A percentile compares a stretch with the other conserved stretches of the same genome.
phyloP scores from a whole-genome alignment of 2,113 vertebrate genomes.

The Leptosomus discolor region DNA sequence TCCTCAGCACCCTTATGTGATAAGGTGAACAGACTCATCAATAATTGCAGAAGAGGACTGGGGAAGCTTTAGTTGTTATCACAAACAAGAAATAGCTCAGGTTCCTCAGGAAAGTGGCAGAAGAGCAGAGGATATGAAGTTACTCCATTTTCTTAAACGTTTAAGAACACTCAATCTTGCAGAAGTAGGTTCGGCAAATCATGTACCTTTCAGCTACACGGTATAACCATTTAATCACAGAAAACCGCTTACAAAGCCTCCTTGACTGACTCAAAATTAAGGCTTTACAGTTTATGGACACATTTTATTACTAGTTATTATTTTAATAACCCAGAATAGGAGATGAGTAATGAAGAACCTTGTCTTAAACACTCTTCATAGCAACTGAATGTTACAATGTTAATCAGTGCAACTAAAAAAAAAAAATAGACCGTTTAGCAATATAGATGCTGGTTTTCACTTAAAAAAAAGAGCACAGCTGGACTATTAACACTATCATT shows the following conservation, averaged over 20 bases:
- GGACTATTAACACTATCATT: not conserved
- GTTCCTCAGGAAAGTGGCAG: not conserved
- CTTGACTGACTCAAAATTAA: not conserved
- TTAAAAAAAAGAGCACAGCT: not conserved
- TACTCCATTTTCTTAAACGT: not conserved
- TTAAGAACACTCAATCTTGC: accelerated
- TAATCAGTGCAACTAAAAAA: not conserved
- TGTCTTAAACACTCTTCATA: not conserved
- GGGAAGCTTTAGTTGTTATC: not conserved
- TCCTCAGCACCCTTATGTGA: not conserved
- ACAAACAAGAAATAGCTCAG: not conserved
- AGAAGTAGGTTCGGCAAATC: not conserved
- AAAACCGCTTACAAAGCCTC: not conserved
- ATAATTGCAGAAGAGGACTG: not conserved
- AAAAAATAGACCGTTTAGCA: not conserved
- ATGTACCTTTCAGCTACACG: not conserved
- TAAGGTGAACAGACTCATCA: not conserved
- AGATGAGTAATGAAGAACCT: not conserved
- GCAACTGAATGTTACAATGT: not conserved
- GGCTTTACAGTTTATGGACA: not conserved
- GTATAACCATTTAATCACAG: not conserved
- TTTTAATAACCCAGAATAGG: not conserved
- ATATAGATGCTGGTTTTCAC: not conserved
- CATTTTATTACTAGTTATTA: not conserved
- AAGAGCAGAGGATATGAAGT: not conserved